These are phyloP conservation scores for Lepidocyrtoides sp. DNA, from an alignment of 2,888 invertebrate genomes.

Conservation along the genomic window DNA sequence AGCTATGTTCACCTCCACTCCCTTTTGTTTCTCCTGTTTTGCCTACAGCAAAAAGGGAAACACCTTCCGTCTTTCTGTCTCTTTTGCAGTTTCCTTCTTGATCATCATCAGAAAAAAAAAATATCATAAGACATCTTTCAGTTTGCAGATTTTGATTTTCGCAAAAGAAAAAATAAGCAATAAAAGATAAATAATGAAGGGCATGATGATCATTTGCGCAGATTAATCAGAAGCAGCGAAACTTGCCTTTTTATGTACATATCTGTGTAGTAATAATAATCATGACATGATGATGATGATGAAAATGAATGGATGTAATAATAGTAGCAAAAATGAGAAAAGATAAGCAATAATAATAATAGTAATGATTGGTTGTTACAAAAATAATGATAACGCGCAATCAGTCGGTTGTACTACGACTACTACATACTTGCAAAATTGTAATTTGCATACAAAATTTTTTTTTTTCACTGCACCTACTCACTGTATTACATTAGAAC, in stretches of 20 bases:
- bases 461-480: neutral
- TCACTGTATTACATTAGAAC: slow-evolving; percentile 21
- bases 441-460: slow-evolving; percentile 35
- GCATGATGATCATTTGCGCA: neutral
- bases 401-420: no score
- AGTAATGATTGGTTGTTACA: neutral
- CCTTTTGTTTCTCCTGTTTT: slow-evolving; percentile 32
- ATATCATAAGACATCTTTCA: no score
- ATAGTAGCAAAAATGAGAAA: no score
- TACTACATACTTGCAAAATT: no score
- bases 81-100: no score
- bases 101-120: no score
- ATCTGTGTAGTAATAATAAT: no score
- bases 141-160: no score
- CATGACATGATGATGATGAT: neutral
- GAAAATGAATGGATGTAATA: slow-evolving; percentile 40
- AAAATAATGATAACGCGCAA: neutral
- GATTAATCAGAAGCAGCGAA: neutral
- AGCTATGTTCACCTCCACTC: slow-evolving; percentile 34
- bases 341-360: slow-evolving; percentile 24
- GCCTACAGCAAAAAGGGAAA: slow-evolving; percentile 55
- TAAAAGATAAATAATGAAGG: no score
- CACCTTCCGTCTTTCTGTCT: slow-evolving; percentile 38
- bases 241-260: slow-evolving; percentile 28
- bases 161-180: no score